Evolutionary conservation across 2,797 vertebrate genomes (phyloP), one percentile per base, ranked within the genome.

Genomic region (Nyctibius grandis): DNA sequence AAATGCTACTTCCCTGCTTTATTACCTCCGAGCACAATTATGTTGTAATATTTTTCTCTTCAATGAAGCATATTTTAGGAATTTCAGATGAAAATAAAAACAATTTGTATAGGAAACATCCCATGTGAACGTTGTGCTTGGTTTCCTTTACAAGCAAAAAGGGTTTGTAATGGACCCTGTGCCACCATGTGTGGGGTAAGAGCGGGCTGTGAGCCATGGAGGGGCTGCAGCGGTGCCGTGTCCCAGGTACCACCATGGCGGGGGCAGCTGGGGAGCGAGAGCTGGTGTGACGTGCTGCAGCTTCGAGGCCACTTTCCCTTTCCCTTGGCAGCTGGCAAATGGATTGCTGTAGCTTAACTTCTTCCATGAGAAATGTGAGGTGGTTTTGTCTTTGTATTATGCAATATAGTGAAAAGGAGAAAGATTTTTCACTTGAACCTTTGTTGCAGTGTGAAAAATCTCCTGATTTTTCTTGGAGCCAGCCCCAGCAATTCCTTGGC

Each of bases 161-260:
- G 4, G 5, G 15, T 48, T 82, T 68, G 4, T 33, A 12, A 28
- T 16, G 33, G n/a, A 17, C 34, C 20, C n/a, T 26, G 18, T 12
- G 48, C 22, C 28, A 29, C 13, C 20, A 2, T 3, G 17, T 0
- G 0, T 8, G 44, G n/a, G 15, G 12, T 28, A 17, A 38, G 57
- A 61, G 4, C 4, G 1, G 14, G 2, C 1, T 40, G 42, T 45
- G 31, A 47, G 36, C n/a, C 15, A 2, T 0, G 25, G 26, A 44
- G 25, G 9, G 17, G 17, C 36, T 54, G 29, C 38, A 42, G 54
- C 3, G 5, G 21, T 29, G 34, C 36, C 4, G 1, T 23, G 8
- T 68, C 28, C 25, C 47, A 14, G 33, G 17, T 42, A 38, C 11
- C 16, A 6, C 18, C 1, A 0, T 0, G 1, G 36, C 2, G 3